Percentiles rank a stretch among this genome's conserved stretches.
phyloP scores from a whole-genome alignment of 2,113 vertebrate species.

The Ibidorhyncha struthersii region DNA sequence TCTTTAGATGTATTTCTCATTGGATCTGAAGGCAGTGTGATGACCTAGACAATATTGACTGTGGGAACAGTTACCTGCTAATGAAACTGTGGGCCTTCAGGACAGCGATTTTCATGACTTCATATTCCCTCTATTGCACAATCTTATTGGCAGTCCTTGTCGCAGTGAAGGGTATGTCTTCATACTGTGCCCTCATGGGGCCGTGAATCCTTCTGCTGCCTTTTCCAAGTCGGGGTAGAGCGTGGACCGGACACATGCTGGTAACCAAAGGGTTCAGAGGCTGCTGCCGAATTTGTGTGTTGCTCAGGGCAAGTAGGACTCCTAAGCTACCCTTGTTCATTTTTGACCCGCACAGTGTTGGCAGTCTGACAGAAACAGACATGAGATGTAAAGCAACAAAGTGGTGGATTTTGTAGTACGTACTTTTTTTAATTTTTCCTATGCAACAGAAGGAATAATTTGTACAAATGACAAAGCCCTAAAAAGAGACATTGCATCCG shows the following conservation, averaged over 20 bases:
- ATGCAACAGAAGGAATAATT: not conserved
- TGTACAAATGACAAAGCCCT: not conserved
- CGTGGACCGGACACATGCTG: not conserved
- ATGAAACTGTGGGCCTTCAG: not conserved
- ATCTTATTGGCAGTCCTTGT: not conserved
- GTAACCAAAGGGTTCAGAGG: not conserved
- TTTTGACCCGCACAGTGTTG: not conserved
- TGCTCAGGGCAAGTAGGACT: not conserved
- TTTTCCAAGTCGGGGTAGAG: not conserved
- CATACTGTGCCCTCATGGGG: not conserved
- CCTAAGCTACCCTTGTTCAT: not conserved
- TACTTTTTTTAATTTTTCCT: not conserved
- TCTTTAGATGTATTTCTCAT: not conserved
- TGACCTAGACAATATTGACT: not conserved
- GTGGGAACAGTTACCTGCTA: not conserved
- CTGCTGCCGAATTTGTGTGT: not conserved
- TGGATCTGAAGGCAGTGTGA: not conserved
- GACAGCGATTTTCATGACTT: not conserved
- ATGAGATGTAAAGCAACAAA: not conserved
- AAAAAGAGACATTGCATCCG: not conserved
- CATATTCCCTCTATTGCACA: not conserved
- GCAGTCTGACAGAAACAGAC: not conserved
- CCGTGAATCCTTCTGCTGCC: not conserved
- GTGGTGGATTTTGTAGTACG: not conserved
- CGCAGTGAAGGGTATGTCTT: not conserved